A percentile compares a stretch with the other conserved stretches of the same genome.
Conservation (phyloP, 2,888 invertebrate species). For the Oscheius onirici region DNA sequence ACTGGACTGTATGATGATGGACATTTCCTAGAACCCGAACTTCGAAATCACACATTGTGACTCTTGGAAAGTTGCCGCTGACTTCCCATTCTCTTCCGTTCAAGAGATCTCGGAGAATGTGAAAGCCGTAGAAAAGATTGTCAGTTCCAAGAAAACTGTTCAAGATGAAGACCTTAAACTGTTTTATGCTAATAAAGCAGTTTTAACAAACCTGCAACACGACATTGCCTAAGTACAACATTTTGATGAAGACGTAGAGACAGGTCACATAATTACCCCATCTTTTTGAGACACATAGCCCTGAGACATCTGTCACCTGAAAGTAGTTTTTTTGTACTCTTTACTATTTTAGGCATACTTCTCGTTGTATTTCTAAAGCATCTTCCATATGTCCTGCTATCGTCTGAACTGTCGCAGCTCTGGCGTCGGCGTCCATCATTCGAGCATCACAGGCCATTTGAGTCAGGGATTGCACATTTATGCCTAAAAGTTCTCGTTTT, state of each 20-base stretch:
- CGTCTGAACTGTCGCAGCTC: conserved; percentile 71
- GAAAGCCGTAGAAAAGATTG: conserved; percentile 72
- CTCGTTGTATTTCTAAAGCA: conserved; percentile 71
- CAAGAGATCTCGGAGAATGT: conserved; percentile 71
- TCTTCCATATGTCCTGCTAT: conserved; percentile 72
- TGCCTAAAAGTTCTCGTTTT: conserved; percentile 64
- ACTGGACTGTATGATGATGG: conserved; percentile 72
- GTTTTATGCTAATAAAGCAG: not conserved
- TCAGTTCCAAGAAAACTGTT: conserved; percentile 72
- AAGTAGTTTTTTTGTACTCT: not conserved
- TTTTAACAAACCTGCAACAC: conserved; percentile 57
- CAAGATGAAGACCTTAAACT: conserved; percentile 70
- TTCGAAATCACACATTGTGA: conserved; percentile 73
- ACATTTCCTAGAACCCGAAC: conserved; percentile 73
- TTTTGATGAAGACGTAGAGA: conserved; percentile 72
- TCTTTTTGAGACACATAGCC: conserved; percentile 71
- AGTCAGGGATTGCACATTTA: conserved; percentile 74
- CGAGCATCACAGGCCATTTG: conserved; percentile 73
- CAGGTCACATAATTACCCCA: conserved; percentile 72
- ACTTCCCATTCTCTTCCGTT: conserved; percentile 72
- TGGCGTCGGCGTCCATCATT: conserved; percentile 72
- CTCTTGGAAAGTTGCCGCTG: conserved; percentile 71
- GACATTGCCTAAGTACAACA: conserved; percentile 72
- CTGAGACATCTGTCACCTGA: conserved; percentile 70
- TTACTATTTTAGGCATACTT: conserved; percentile 46